Base-by-base conservation (phyloP, 1,140 invertebrate species). In the Pachyrhynchus sulphureomaculatus region DNA sequence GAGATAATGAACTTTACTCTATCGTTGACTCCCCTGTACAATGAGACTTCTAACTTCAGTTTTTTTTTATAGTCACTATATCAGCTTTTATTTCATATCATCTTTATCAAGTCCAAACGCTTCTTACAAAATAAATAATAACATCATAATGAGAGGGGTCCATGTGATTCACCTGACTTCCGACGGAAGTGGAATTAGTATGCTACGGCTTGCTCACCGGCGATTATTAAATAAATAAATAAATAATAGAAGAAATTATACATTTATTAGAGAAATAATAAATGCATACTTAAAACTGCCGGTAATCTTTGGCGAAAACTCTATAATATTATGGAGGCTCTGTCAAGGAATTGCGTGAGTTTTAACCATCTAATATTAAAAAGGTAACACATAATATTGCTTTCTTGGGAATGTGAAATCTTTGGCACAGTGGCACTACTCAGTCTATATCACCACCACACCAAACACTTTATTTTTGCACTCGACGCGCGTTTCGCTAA, bases 161-260 rank as follows among this genome's bases (percentile, higher is more conserved):
- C n/a, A 13, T n/a, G 4, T 37, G 34, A 13, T 37, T 37, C 34
- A 37, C 34, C 34, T 37, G 34, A 37, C 34, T 37, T 37, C 34
- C 34, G 34, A 37, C 34, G 34, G 34, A 37, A 37, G 34, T 37
- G 34, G 34, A 37, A 37, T 37, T 37, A n/a, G 10, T 37, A 37
- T 37, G 34, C 34, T n/a, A n/a, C n/a, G 34, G 34, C 34, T 37
- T 6, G 34, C n/a, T 37, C 34, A 37, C 34, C 34, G 34, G n/a
- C n/a, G 4, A 37, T 37, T n/a, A 37, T 37, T 37, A 37, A n/a
- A 37, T 37, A 37, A 37, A 37, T 13, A 37, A 37, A 32, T 32
- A 32, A 32, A 32, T 32, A n/a, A n/a, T n/a, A n/a, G n/a, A n/a
- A n/a, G 29, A 12, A 32, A 4, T 32, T 13, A 13, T 37, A 37